Conservation (phyloP, 2,797 vertebrate genomes). For the Xenops minutus region DNA sequence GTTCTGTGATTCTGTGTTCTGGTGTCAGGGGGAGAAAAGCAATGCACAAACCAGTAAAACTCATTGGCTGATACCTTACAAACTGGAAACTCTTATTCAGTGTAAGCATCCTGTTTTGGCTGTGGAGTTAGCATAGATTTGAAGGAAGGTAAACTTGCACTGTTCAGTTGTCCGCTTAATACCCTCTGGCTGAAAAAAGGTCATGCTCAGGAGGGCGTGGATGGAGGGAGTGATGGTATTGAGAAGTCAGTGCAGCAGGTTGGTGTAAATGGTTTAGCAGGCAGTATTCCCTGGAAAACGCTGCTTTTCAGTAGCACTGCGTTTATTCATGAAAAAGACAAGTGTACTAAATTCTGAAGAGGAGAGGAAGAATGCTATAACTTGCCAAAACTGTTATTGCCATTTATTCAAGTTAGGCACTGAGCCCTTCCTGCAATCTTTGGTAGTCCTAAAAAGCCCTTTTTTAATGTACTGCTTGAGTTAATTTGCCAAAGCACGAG, state of each 20-base stretch:
- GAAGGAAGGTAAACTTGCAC: not conserved
- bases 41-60: not conserved
- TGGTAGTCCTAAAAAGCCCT: not conserved
- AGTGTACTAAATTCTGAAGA: not conserved
- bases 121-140: not conserved
- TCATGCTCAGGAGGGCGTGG: not conserved
- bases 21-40: not conserved
- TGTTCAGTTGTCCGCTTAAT: not conserved
- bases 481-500: not conserved
- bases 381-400: not conserved
- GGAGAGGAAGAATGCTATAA: not conserved
- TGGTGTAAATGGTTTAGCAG: not conserved
- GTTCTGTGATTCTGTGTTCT: not conserved
- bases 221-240: not conserved
- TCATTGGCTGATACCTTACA: not conserved
- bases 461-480: not conserved
- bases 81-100: not conserved
- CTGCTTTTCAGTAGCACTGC: not conserved
- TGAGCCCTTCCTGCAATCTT: not conserved
- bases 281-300: not conserved
- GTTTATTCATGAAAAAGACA: not conserved
- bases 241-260: not conserved
- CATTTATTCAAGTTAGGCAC: not conserved
- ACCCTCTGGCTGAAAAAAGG: not conserved
- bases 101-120: not conserved